Evolutionary conservation across 2,888 invertebrate genomes (phyloP).

Genomic region (Cephus nigrinus): DNA sequence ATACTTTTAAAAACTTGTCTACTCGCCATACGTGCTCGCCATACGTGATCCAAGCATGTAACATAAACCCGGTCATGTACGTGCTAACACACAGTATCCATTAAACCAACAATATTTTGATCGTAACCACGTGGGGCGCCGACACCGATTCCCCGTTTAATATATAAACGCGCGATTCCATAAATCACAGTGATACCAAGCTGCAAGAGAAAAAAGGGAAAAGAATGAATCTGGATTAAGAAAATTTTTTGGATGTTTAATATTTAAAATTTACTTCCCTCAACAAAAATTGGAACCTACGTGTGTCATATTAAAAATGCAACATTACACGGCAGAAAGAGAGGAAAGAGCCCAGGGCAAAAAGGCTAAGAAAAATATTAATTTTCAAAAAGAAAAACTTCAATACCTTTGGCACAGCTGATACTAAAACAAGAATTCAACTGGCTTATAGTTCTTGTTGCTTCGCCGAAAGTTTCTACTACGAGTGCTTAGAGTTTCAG

Average conservation of each 20-base stretch:
- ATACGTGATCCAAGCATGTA: not conserved
- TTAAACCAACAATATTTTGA: not conserved
- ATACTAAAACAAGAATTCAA: not conserved
- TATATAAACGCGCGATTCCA: not conserved
- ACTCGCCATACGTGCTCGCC: not conserved
- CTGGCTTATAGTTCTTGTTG: not conserved
- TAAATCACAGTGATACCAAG: not conserved
- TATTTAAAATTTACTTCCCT: not conserved
- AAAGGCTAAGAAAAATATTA: too few species aligned
- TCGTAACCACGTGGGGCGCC: not conserved
- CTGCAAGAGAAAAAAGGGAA: too few species aligned
- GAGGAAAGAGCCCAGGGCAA: not conserved
- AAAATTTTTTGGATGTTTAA: too few species aligned
- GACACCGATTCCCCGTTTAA: not conserved
- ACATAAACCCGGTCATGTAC: not conserved
- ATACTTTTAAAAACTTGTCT: not conserved
- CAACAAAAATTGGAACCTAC: not conserved
- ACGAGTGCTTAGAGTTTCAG: not conserved
- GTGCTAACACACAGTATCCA: not conserved
- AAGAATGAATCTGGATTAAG: too few species aligned
- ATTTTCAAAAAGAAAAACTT: not conserved
- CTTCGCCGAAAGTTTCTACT: not conserved
- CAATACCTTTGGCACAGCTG: not conserved
- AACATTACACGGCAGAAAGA: not conserved
- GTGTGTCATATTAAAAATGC: not conserved